A percentile compares a stretch with the other conserved stretches of the same genome.
phyloP scores from a whole-genome alignment of 2,797 vertebrate genomes.

The Urophycis tenuis region DNA sequence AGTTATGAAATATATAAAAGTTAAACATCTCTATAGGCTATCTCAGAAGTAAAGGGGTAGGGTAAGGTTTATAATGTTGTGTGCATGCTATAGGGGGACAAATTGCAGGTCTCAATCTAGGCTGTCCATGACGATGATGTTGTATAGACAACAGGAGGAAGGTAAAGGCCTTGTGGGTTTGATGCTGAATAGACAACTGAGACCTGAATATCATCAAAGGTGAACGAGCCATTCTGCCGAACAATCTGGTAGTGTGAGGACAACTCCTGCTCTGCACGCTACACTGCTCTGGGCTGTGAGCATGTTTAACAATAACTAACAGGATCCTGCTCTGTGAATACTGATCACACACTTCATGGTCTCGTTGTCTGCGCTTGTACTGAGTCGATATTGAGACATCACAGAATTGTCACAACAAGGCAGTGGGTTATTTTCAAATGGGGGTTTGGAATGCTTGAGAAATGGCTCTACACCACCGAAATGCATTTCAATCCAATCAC shows the following conservation, averaged over 20 bases:
- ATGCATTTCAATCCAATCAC: no score
- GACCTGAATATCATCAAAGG: background rate
- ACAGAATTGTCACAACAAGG: background rate
- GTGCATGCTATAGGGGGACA: no score
- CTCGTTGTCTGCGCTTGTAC: background rate
- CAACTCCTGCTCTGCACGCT: no score
- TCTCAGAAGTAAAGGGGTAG: background rate
- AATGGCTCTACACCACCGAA: no score
- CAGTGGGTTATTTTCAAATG: background rate
- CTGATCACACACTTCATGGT: background rate
- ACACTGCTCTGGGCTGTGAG: no score
- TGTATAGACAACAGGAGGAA: background rate
- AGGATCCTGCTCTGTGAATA: background rate
- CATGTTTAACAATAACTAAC: no score
- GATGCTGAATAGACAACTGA: background rate
- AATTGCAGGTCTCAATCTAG: background rate
- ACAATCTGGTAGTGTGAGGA: no score
- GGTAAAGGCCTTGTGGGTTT: background rate
- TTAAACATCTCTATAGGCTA: background rate
- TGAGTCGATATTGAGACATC: background rate
- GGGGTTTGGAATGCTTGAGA: background rate
- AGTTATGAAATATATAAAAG: background rate
- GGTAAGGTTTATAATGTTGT: no score
- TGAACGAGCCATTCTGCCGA: background rate
- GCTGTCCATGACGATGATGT: background rate